Evolutionary conservation across 2,797 vertebrate species (phyloP).

Genomic region (Allobates femoralis): DNA sequence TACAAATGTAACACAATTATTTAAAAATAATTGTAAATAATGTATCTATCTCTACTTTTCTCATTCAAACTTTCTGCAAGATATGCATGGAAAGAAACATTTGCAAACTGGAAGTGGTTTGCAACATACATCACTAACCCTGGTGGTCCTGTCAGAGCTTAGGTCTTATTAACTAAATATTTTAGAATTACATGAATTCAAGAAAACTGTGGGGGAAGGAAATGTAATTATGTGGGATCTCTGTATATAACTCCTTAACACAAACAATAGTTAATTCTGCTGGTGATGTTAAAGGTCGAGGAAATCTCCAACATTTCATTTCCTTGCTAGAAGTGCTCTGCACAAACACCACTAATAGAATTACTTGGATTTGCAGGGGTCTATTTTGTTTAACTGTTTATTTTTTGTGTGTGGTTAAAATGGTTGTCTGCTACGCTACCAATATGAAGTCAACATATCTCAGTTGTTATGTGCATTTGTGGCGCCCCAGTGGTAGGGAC

Average conservation of each 20-base stretch:
- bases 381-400: too few relatives aligned
- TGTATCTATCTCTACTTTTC: background rate
- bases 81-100: constrained; percentile 18
- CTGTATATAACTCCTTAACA: constrained; percentile 39
- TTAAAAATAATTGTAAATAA: background rate
- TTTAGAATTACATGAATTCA: constrained; percentile 33
- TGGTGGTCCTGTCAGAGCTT: constrained; percentile 46
- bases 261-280: constrained; percentile 24
- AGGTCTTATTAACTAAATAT: constrained; percentile 32
- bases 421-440: too few relatives aligned
- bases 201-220: constrained; percentile 33
- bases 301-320: background rate
- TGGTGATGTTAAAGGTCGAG: background rate
- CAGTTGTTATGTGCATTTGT: too few relatives aligned
- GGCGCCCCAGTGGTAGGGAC: too few relatives aligned
- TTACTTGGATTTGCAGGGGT: too few relatives aligned
- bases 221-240: constrained; percentile 31
- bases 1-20: background rate
- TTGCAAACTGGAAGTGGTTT: background rate
- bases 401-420: too few relatives aligned
- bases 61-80: background rate
- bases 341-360: background rate
- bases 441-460: too few relatives aligned
- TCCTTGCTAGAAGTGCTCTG: background rate
- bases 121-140: constrained; percentile 19